A percentile compares a stretch with the other conserved stretches of the same genome.
Evolutionary conservation across 2,113 vertebrate genomes (phyloP).

Genomic region (Dromas ardeola): DNA sequence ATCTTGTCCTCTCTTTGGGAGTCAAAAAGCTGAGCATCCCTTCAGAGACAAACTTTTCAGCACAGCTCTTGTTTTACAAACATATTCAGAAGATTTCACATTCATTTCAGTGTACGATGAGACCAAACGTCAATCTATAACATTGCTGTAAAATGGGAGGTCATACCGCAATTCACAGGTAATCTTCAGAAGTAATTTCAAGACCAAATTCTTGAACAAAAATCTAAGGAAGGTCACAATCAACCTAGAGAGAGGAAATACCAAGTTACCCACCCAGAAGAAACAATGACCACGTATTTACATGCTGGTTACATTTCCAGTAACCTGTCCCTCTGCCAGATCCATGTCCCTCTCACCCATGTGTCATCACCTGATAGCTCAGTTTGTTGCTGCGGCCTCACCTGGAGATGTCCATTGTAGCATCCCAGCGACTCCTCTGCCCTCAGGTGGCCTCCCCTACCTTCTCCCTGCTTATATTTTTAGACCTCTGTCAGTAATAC

Average conservation of each 20-base stretch:
- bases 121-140: not conserved
- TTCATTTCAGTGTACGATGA: not conserved
- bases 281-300: not conserved
- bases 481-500: not conserved
- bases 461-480: not conserved
- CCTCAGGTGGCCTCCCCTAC: not conserved
- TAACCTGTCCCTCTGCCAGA: not conserved
- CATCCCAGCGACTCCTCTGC: not conserved
- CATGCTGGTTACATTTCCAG: not conserved
- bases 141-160: not conserved
- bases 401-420: fast-evolving
- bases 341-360: not conserved
- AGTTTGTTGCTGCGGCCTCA: not conserved
- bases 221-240: not conserved
- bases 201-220: not conserved
- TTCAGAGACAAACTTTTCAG: not conserved
- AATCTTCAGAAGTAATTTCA: not conserved
- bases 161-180: not conserved
- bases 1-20: not conserved
- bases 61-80: not conserved
- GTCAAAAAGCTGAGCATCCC: not conserved
- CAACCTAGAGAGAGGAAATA: not conserved
- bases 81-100: not conserved
- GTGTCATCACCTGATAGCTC: not conserved
- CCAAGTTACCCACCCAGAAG: not conserved